Evolutionary conservation across 2,888 invertebrate genomes (phyloP).

Genomic region (Himalopsyche kuldschensis): DNA sequence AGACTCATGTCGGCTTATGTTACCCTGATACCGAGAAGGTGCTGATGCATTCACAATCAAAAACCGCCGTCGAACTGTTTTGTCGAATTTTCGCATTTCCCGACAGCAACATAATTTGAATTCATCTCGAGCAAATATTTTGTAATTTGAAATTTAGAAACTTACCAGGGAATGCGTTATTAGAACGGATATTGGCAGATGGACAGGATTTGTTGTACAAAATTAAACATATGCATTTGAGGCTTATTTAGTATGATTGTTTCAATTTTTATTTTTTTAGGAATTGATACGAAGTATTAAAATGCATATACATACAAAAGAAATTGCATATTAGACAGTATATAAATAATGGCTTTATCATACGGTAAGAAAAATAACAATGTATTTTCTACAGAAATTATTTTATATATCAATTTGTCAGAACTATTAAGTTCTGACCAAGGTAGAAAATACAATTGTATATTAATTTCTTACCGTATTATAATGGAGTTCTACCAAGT

Average conservation of each 20-base stretch:
- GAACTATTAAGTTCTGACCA: too few species aligned
- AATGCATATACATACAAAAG: too few species aligned
- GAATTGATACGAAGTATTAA: too few species aligned
- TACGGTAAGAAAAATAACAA: too few species aligned
- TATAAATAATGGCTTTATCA: too few species aligned
- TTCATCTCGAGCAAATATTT: constrained; percentile 7
- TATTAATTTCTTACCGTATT: too few species aligned
- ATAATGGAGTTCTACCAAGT: too few species aligned
- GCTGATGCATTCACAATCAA: background rate
- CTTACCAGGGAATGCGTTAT: background rate
- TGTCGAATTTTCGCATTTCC: background rate
- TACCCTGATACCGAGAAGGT: background rate
- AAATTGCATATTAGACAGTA: too few species aligned
- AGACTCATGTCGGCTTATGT: background rate
- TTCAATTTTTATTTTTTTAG: too few species aligned
- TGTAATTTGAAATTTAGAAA: background rate
- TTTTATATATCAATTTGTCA: too few species aligned
- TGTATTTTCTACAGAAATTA: too few species aligned
- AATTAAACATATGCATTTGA: background rate
- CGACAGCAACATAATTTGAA: background rate
- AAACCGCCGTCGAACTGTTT: background rate
- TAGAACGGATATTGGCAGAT: background rate
- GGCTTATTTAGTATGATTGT: background rate
- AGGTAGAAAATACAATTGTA: too few species aligned
- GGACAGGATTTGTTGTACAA: background rate